These are phyloP conservation scores for Reticulitermes speratus DNA, from an alignment of 1,140 invertebrate genomes.

Conservation along the genomic window DNA sequence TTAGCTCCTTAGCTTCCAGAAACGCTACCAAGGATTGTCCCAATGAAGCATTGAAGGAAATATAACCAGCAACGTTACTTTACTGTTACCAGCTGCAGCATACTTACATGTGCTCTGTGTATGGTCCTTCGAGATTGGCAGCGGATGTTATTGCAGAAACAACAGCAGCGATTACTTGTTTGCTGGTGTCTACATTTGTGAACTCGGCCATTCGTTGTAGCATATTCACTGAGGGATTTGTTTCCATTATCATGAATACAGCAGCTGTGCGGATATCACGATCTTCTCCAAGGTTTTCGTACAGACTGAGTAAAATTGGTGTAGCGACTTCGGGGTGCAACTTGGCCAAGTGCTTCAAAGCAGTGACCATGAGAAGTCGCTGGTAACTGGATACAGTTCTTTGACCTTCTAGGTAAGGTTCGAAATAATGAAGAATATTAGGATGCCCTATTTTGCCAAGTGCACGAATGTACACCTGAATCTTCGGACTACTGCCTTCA, in stretches of 20 bases:
- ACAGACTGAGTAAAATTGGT: slow-evolving; percentile 62
- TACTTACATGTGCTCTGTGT: slow-evolving; percentile 38
- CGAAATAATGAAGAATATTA: slow-evolving; percentile 57
- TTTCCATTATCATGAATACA: slow-evolving; percentile 56
- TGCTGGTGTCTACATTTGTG: slow-evolving; percentile 60
- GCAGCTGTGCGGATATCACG: slow-evolving; percentile 64
- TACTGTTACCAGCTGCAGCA: neutral
- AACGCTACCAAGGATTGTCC: too few relatives aligned
- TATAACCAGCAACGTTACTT: too few relatives aligned
- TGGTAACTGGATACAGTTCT: slow-evolving; percentile 54
- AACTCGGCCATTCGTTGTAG: slow-evolving; percentile 66
- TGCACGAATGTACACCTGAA: slow-evolving; percentile 60
- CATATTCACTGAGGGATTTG: slow-evolving; percentile 58
- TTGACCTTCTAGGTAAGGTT: slow-evolving; percentile 65
- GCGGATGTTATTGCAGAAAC: slow-evolving; percentile 56
- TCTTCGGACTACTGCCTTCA: slow-evolving; percentile 52
- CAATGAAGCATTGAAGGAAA: too few relatives aligned
- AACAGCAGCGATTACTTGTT: slow-evolving; percentile 61
- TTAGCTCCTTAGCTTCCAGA: too few relatives aligned
- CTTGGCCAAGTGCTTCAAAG: slow-evolving; percentile 51
- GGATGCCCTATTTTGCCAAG: slow-evolving; percentile 62
- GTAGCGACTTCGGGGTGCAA: slow-evolving; percentile 52
- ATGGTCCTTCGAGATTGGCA: slow-evolving; percentile 44
- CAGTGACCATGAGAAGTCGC: slow-evolving; percentile 58
- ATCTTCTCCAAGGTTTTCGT: slow-evolving; percentile 60